Evolutionary conservation across 2,113 vertebrate genomes (phyloP).

Genomic region (Bagarius yarrelli): DNA sequence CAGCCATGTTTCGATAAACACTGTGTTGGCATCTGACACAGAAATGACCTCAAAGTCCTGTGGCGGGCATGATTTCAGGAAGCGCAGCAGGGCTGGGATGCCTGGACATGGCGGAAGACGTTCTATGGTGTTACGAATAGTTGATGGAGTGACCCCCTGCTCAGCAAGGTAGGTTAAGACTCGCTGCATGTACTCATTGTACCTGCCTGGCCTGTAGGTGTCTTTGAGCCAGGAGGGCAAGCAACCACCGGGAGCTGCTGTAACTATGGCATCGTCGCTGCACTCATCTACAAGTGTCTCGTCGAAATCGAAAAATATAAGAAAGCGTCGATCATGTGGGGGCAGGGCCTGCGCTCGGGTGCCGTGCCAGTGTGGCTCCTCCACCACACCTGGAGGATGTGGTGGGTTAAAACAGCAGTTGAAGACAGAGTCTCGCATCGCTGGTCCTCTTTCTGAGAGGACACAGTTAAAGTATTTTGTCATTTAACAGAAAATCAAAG

Average conservation of each 20-base stretch:
- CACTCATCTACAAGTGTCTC: slow-evolving; percentile 94
- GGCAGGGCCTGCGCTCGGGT: slow-evolving; percentile 68
- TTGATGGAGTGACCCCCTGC: slow-evolving; percentile 79
- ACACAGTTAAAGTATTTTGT: background rate
- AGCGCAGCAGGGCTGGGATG: slow-evolving; percentile 84
- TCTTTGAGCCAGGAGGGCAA: slow-evolving; percentile 81
- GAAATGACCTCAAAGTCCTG: slow-evolving; percentile 87
- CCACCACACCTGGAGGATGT: slow-evolving; percentile 70
- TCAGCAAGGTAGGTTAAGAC: slow-evolving; percentile 86
- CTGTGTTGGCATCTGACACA: slow-evolving; percentile 90
- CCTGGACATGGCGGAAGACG: slow-evolving; percentile 84
- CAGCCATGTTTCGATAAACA: slow-evolving; percentile 84
- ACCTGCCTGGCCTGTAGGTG: slow-evolving; percentile 81
- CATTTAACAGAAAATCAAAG: background rate
- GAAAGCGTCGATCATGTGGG: slow-evolving; percentile 72
- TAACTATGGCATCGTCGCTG: slow-evolving; percentile 85
- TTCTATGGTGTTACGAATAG: slow-evolving; percentile 79
- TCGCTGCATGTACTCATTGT: slow-evolving; percentile 92
- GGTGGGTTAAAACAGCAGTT: slow-evolving; percentile 74
- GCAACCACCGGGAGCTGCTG: slow-evolving; percentile 76
- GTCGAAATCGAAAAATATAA: slow-evolving; percentile 94
- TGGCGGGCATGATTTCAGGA: slow-evolving; percentile 77
- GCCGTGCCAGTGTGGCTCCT: slow-evolving; percentile 37
- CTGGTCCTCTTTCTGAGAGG: background rate
- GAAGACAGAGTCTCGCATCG: slow-evolving; percentile 71